A percentile compares a stretch with the other conserved stretches of the same genome.
These are phyloP conservation scores for Palythoa caribaeorum DNA, from an alignment of 92 coral and sea anemone species.

Conservation along the genomic window DNA sequence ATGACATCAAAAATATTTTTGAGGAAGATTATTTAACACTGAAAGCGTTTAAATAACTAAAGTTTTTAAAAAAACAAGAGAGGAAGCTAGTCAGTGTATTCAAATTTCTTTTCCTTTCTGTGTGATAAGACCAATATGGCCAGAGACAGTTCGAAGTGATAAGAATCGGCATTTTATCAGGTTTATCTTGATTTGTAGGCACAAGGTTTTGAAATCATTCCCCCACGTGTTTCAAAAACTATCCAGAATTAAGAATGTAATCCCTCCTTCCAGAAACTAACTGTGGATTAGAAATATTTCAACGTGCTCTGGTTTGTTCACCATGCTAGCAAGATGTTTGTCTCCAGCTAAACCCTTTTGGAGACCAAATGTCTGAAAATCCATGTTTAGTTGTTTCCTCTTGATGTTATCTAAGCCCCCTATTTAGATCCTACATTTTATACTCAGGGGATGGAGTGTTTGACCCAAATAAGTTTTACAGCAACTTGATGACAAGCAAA, in stretches of 20 bases:
- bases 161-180: conserved; percentile 42
- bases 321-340: conserved; percentile 3
- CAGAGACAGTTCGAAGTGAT: conserved; percentile 29
- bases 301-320: conserved; percentile 10
- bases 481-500: conserved; percentile 36
- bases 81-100: conserved; percentile 21
- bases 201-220: conserved; percentile 36
- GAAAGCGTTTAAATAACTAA: not conserved
- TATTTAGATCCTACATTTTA: conserved; percentile 45
- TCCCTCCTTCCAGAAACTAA: not conserved
- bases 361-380: conserved; percentile 47
- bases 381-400: conserved; percentile 37
- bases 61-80: not conserved
- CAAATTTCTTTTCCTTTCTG: conserved; percentile 19
- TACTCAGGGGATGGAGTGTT: conserved; percentile 1
- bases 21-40: not conserved
- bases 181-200: conserved; percentile 50
- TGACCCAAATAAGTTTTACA: conserved; percentile 32
- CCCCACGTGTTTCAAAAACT: conserved; percentile 36
- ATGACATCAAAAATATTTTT: not conserved
- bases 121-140: conserved; percentile 28
- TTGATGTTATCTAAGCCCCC: conserved; percentile 49
- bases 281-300: not conserved
- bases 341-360: conserved; percentile 44
- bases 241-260: conserved; percentile 11